Evolutionary conservation across 2,888 invertebrate species (phyloP).

Genomic region (Oligia fasciuncula): DNA sequence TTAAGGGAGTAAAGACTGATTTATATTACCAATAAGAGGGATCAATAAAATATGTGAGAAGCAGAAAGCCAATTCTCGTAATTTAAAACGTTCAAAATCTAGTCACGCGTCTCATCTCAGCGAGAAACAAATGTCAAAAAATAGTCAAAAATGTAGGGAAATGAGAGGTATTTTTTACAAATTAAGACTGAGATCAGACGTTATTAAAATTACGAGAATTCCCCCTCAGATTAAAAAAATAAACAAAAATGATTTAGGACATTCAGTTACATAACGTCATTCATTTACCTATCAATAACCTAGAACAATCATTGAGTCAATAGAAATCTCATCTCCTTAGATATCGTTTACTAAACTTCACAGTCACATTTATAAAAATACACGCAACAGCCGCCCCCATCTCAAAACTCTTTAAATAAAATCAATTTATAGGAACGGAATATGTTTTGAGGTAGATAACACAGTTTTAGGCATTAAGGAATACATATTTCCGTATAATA

Average conservation of each 20-base stretch:
- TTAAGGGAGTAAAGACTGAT: not conserved
- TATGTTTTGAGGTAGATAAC: conserved; percentile 65
- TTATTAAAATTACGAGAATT: not conserved
- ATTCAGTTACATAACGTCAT: conserved; percentile 20
- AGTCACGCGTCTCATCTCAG: not conserved
- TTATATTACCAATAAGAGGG: not conserved
- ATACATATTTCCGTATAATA: conserved; percentile 58
- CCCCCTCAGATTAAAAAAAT: not conserved
- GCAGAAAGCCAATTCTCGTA: not conserved
- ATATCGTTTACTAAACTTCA: conserved; percentile 41
- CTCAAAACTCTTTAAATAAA: conserved; percentile 40
- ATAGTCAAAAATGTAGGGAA: too few relatives aligned
- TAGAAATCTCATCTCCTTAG: conserved; percentile 53
- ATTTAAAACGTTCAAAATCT: not conserved
- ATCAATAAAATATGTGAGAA: conserved; percentile 13
- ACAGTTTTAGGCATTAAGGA: conserved; percentile 50
- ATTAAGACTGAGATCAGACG: not conserved
- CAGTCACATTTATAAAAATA: conserved; percentile 62
- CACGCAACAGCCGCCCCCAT: conserved; percentile 28
- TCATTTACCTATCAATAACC: conserved; percentile 43
- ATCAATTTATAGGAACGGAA: conserved; percentile 54
- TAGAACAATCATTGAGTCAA: conserved; percentile 60
- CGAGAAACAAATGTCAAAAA: not conserved
- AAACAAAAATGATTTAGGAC: conserved; percentile 38
- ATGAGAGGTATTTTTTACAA: not conserved